phyloP scores from a whole-genome alignment of 1,140 invertebrate species.

The Rhagoletis zephyria region DNA sequence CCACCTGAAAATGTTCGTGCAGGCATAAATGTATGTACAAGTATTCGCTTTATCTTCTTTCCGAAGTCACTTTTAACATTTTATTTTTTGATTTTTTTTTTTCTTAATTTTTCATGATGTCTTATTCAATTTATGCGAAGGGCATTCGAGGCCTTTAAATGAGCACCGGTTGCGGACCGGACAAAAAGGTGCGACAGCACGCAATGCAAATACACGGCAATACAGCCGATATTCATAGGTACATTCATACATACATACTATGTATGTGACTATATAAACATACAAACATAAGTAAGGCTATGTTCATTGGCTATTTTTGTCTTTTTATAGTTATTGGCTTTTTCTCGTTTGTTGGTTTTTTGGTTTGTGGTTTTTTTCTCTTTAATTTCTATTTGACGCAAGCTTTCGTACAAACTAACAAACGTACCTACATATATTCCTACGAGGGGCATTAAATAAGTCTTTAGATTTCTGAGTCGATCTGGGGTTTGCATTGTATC shows the following conservation, averaged over 20 bases:
- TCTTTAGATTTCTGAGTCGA: too few relatives aligned
- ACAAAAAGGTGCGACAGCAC: constrained; percentile 19
- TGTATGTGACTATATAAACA: too few relatives aligned
- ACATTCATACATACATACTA: neutral
- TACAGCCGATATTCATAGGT: neutral
- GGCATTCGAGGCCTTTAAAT: constrained; percentile 18
- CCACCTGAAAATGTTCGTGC: neutral
- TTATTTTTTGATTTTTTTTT: neutral
- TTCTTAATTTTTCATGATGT: neutral
- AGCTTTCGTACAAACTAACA: too few relatives aligned
- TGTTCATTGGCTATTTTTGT: constrained; percentile 5
- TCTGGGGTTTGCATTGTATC: too few relatives aligned
- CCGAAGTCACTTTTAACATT: neutral
- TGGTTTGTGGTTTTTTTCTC: too few relatives aligned
- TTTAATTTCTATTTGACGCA: too few relatives aligned
- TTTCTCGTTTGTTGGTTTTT: neutral
- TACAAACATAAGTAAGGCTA: too few relatives aligned
- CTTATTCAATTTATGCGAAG: constrained; percentile 7
- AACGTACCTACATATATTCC: too few relatives aligned
- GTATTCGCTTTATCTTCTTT: too few relatives aligned
- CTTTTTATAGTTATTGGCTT: neutral
- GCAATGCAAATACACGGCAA: neutral
- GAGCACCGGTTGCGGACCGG: neutral
- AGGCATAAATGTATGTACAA: neutral
- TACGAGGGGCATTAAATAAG: too few relatives aligned